A percentile compares a stretch with the other conserved stretches of the same genome.
Conservation (phyloP, 1,140 invertebrate genomes). For the Capitella teleta region DNA sequence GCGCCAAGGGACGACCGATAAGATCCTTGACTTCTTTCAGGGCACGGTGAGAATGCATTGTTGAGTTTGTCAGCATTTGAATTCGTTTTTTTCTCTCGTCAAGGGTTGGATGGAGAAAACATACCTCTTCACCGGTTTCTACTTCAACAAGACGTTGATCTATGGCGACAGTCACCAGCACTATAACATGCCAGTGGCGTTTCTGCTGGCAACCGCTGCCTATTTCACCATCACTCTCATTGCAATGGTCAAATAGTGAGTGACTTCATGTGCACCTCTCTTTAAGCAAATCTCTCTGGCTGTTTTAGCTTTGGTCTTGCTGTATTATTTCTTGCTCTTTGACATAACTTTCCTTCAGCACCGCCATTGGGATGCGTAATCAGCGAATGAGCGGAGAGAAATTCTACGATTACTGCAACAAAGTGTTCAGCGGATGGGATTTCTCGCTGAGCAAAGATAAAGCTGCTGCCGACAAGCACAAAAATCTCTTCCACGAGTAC, state of each 20-base stretch:
- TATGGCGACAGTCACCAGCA: background rate
- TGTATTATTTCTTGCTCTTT: too few relatives aligned
- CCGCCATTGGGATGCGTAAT: too few relatives aligned
- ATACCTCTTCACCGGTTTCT: slow-evolving; percentile 26
- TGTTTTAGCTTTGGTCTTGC: too few relatives aligned
- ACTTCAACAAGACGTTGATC: background rate
- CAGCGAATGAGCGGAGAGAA: too few relatives aligned
- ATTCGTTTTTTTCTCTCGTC: slow-evolving; percentile 1
- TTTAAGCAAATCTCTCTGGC: too few relatives aligned
- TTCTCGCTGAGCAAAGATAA: too few relatives aligned
- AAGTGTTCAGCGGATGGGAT: too few relatives aligned
- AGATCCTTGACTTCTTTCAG: slow-evolving; percentile 5
- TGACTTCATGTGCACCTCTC: slow-evolving; percentile 39
- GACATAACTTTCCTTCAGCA: too few relatives aligned
- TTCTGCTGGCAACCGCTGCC: slow-evolving; percentile 59
- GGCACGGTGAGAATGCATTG: slow-evolving; percentile 9
- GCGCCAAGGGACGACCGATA: slow-evolving; percentile 1
- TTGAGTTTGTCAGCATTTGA: background rate
- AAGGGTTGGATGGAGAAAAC: background rate
- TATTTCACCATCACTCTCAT: slow-evolving; percentile 50
- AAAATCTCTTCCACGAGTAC: slow-evolving; percentile 61
- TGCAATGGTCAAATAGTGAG: slow-evolving; percentile 57
- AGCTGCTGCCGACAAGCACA: too few relatives aligned
- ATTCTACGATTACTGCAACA: too few relatives aligned
- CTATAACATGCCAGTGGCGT: slow-evolving; percentile 45